A percentile compares a stretch with the other conserved stretches of the same genome.
phyloP scores from a whole-genome alignment of 1,140 invertebrate genomes.

The Bombus pyrosoma region DNA sequence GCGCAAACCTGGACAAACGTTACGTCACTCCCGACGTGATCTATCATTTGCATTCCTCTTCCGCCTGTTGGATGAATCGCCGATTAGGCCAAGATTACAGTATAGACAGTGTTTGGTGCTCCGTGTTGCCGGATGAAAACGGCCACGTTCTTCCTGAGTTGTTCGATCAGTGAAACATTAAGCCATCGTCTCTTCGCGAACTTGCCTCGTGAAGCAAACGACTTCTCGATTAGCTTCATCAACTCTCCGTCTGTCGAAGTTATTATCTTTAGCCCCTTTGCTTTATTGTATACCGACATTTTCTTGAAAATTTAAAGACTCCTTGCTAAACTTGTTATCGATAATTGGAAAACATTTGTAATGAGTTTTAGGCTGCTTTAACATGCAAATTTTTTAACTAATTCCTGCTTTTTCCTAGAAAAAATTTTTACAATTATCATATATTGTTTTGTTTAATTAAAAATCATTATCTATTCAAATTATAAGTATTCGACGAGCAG shows the following conservation, averaged over 20 bases:
- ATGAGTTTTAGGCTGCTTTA: too few relatives aligned
- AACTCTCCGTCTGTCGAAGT: too few relatives aligned
- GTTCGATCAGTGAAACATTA: neutral
- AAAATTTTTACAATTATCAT: too few relatives aligned
- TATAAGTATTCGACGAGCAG: too few relatives aligned
- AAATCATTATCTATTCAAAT: too few relatives aligned
- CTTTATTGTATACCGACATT: neutral
- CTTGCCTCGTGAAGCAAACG: neutral
- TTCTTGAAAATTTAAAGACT: too few relatives aligned
- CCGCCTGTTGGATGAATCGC: conserved; percentile 28
- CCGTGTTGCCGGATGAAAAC: conserved; percentile 15
- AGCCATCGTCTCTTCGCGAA: conserved; percentile 1
- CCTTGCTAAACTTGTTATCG: too few relatives aligned
- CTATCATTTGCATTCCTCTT: conserved; percentile 48
- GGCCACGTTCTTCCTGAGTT: conserved; percentile 14
- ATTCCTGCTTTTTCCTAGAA: too few relatives aligned
- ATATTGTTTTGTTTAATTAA: too few relatives aligned
- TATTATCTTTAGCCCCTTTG: neutral
- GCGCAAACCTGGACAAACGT: conserved; percentile 7
- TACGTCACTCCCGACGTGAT: conserved; percentile 17
- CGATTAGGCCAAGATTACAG: conserved; percentile 34
- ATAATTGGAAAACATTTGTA: too few relatives aligned
- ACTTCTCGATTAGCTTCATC: neutral
- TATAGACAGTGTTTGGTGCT: neutral
- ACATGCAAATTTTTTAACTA: too few relatives aligned